Percentiles rank a stretch among this genome's conserved stretches.
Evolutionary conservation across 2,113 vertebrate species (phyloP).

Genomic region (Donacobius atricapilla): DNA sequence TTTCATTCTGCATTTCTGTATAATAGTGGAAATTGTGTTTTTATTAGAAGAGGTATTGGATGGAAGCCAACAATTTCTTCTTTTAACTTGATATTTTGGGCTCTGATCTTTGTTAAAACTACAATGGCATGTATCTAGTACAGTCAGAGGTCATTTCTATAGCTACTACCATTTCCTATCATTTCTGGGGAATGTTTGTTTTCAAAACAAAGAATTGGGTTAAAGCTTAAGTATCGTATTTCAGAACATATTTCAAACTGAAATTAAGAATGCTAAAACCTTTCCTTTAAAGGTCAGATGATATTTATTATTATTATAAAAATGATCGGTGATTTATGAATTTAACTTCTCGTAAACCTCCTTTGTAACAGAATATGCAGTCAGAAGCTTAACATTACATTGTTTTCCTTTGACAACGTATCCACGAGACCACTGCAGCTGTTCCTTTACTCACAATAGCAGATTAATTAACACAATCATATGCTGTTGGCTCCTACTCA

Average conservation of each 20-base stretch:
- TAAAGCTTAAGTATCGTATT: constrained; percentile 86
- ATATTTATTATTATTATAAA: constrained; percentile 89
- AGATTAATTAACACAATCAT: constrained; percentile 99
- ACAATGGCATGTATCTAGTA: constrained; percentile 86
- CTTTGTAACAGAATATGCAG: constrained; percentile 98
- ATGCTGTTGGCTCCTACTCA: constrained; percentile 97
- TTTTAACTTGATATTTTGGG: constrained; percentile 87
- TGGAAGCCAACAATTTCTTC: constrained; percentile 89
- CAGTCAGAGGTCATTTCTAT: constrained; percentile 82
- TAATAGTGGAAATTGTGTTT: constrained; percentile 80
- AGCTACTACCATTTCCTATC: constrained; percentile 78
- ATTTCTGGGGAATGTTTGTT: constrained; percentile 85
- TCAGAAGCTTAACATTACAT: constrained; percentile 97
- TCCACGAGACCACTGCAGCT: constrained; percentile 97
- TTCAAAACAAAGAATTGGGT: constrained; percentile 86
- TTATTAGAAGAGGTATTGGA: constrained; percentile 91
- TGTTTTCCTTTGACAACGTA: constrained; percentile 99
- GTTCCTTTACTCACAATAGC: constrained; percentile 99
- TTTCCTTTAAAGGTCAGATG: constrained; percentile 96
- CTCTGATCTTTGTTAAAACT: constrained; percentile 86
- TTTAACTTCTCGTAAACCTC: constrained; percentile 92
- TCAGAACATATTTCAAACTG: constrained; percentile 91
- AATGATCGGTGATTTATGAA: constrained; percentile 97
- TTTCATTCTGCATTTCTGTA: constrained; percentile 74
- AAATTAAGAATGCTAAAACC: constrained; percentile 89